Conservation (phyloP, 2,797 vertebrate species). For the Nothura maculosa region DNA sequence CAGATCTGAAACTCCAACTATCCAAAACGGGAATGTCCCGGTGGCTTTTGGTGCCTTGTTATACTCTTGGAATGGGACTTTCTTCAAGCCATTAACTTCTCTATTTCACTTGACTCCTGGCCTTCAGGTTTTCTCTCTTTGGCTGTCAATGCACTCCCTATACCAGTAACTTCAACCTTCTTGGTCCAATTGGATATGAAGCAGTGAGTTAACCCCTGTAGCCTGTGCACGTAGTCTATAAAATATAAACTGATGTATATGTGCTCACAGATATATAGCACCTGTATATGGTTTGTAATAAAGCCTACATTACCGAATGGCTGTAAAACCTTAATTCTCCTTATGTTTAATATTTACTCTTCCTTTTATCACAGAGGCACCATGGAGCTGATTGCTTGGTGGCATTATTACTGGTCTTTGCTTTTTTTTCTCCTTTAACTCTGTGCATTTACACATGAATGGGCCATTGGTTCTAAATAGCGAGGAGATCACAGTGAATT, state of each 20-base stretch:
- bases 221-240: fast-evolving
- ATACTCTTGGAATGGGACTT: not conserved
- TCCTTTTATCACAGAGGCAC: slow-evolving; percentile 4
- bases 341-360: slow-evolving; percentile 24
- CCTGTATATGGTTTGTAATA: not conserved
- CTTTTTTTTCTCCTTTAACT: not conserved
- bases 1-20: fast-evolving
- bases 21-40: fast-evolving
- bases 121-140: not conserved
- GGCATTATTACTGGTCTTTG: slow-evolving; percentile 20
- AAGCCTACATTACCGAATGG: not conserved
- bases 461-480: slow-evolving; percentile 51
- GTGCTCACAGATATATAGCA: not conserved
- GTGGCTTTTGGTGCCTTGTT: not conserved
- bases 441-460: slow-evolving; percentile 75
- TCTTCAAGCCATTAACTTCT: not conserved
- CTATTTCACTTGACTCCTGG: not conserved
- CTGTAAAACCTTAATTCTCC: not conserved
- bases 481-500: slow-evolving; percentile 69
- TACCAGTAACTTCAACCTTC: not conserved
- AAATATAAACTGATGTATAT: not conserved
- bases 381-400: slow-evolving; percentile 32
- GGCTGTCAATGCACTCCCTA: fast-evolving
- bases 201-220: not conserved
- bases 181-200: not conserved